These are phyloP conservation scores for Drosophila melanica DNA, from an alignment of 1,140 invertebrate genomes.

Conservation along the genomic window DNA sequence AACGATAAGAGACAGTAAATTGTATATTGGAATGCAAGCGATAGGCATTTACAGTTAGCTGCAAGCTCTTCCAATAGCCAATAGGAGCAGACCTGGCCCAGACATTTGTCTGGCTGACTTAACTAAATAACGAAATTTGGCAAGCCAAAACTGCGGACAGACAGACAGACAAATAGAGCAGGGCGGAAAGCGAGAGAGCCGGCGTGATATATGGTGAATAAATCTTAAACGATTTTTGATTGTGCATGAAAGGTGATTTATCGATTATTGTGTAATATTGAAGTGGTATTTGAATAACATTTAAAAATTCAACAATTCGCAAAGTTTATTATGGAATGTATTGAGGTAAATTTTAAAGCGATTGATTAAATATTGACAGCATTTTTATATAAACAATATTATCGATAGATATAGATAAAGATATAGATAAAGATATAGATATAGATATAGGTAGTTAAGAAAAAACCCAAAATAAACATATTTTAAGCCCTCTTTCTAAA, in stretches of 20 bases:
- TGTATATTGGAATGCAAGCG: constrained; percentile 71
- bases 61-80: constrained; percentile 20
- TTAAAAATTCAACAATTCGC: too few species aligned
- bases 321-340: too few species aligned
- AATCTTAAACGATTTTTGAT: background rate
- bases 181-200: background rate
- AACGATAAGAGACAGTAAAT: constrained; percentile 46
- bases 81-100: constrained; percentile 20
- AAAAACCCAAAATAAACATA: too few species aligned
- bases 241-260: background rate
- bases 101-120: constrained; percentile 24
- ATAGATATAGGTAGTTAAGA: too few species aligned
- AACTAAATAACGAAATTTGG: background rate
- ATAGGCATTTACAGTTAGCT: constrained; percentile 64
- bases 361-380: too few species aligned
- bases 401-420: too few species aligned
- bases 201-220: constrained; percentile 4
- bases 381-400: too few species aligned
- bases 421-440: too few species aligned
- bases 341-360: too few species aligned
- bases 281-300: too few species aligned
- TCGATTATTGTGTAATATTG: background rate
- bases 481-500: too few species aligned
- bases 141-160: constrained; percentile 1
- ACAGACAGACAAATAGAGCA: background rate